A percentile compares a stretch with the other conserved stretches of the same genome.
Evolutionary conservation across 2,888 invertebrate genomes (phyloP).

Genomic region (Pyrrhosoma nymphula): DNA sequence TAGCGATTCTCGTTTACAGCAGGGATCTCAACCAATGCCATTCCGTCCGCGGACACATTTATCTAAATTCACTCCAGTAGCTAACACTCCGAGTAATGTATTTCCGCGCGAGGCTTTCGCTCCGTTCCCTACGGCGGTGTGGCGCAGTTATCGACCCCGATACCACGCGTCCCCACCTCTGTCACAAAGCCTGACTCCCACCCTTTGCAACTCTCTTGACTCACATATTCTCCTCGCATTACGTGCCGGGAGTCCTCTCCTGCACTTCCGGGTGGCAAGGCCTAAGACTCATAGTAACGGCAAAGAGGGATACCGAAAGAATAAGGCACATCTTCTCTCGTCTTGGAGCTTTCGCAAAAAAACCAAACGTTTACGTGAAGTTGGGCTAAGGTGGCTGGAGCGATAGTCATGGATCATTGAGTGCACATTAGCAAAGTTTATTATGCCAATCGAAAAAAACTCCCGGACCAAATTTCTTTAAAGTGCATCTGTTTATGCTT

Average conservation of each 20-base stretch:
- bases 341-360: not conserved
- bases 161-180: not conserved
- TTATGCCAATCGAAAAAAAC: too few relatives aligned
- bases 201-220: not conserved
- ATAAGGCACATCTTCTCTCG: not conserved
- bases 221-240: not conserved
- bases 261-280: constrained; percentile 49
- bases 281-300: not conserved
- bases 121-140: not conserved
- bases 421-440: too few relatives aligned
- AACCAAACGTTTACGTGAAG: not conserved
- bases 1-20: too few relatives aligned
- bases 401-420: too few relatives aligned
- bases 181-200: not conserved
- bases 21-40: too few relatives aligned
- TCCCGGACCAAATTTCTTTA: too few relatives aligned
- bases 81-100: not conserved
- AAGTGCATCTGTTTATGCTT: too few relatives aligned
- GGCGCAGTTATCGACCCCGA: constrained; percentile 28
- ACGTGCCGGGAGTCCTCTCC: not conserved
- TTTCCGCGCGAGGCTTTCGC: not conserved
- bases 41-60: not conserved
- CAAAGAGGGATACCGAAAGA: not conserved
- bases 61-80: not conserved
- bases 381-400: too few relatives aligned